Conservation (phyloP, 1,140 invertebrate genomes). For the Lasioglossum albipes region DNA sequence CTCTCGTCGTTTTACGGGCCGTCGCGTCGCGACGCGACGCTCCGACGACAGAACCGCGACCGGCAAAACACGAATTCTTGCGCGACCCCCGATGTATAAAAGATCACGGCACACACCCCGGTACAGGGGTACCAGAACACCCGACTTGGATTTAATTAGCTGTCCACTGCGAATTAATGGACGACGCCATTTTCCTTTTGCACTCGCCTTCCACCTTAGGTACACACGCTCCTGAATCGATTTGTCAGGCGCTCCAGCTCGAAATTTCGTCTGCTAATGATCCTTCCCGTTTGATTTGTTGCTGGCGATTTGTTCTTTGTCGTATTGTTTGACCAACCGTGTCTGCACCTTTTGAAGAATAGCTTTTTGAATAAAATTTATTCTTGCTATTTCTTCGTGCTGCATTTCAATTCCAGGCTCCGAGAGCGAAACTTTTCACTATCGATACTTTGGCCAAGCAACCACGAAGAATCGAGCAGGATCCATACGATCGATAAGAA, state of each 20-base stretch:
- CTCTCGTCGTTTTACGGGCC: constrained; percentile 7
- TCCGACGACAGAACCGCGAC: neutral
- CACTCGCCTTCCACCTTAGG: neutral
- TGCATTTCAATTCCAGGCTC: too few relatives aligned
- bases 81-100: constrained; percentile 34
- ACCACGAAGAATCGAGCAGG: constrained; percentile 57
- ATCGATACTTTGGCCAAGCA: too few relatives aligned
- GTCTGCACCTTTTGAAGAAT: too few relatives aligned
- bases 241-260: neutral
- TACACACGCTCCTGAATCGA: neutral
- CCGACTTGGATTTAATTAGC: constrained; percentile 32
- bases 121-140: neutral
- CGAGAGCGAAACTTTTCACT: too few relatives aligned
- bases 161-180: constrained; percentile 27
- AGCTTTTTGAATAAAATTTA: too few relatives aligned
- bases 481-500: constrained; percentile 63
- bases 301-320: neutral
- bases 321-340: neutral
- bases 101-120: constrained; percentile 24
- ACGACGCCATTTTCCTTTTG: neutral
- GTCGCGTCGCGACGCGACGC: neutral
- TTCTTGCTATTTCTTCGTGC: too few relatives aligned
- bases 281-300: too few relatives aligned
- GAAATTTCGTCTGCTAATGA: too few relatives aligned
- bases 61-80: constrained; percentile 46